A percentile compares a stretch with the other conserved stretches of the same genome.
Conservation (phyloP, 2,113 vertebrate genomes). For the Accipiter virgatus region DNA sequence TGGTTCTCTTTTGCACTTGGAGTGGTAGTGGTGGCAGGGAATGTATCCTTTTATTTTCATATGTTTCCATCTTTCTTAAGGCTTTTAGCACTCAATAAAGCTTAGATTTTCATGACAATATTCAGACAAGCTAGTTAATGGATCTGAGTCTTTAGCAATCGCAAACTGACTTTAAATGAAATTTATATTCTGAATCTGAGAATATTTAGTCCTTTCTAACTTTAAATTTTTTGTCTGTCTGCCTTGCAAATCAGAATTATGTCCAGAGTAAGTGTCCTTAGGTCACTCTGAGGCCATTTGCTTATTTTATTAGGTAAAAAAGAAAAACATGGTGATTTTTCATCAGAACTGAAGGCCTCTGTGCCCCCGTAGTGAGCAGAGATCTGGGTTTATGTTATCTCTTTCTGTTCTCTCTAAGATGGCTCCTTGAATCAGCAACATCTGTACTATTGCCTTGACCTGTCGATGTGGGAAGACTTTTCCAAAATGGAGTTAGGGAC, state of each 20-base stretch:
- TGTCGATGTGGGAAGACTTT: not conserved
- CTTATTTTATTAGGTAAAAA: not conserved
- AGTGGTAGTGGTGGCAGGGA: constrained; percentile 30
- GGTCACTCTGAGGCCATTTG: not conserved
- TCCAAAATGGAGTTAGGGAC: not conserved
- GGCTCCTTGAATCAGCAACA: not conserved
- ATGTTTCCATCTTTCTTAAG: constrained; percentile 46
- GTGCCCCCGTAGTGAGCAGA: accelerated
- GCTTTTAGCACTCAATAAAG: constrained; percentile 66
- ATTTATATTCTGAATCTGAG: constrained; percentile 11
- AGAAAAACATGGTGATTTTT: not conserved
- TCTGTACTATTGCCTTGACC: not conserved
- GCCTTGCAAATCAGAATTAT: not conserved
- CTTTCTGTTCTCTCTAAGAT: not conserved
- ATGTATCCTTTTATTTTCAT: constrained; percentile 52
- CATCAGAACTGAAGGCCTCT: not conserved
- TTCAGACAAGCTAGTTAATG: constrained; percentile 23
- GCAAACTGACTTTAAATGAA: not conserved
- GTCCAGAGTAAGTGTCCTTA: not conserved
- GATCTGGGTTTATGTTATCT: not conserved
- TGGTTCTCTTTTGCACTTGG: constrained; percentile 33
- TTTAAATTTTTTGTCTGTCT: not conserved
- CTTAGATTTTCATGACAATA: constrained; percentile 46
- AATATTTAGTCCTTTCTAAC: not conserved
- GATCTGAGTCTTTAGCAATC: constrained; percentile 5